Evolutionary conservation across 1,140 invertebrate genomes (phyloP), one percentile per base, ranked within the genome.

Genomic region (Drosophila nasuta): DNA sequence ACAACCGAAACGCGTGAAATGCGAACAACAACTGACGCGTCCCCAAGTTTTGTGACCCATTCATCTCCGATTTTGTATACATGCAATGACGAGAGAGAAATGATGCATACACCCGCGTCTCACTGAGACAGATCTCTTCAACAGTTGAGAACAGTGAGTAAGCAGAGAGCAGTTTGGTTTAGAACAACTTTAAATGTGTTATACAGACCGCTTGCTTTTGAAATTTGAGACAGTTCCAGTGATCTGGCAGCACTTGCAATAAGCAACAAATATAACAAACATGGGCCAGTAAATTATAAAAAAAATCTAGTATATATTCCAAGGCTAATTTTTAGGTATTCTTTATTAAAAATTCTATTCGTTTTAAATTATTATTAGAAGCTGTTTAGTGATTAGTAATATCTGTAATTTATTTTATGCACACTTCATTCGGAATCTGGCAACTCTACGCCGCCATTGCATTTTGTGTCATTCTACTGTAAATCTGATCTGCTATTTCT

Each of bases 21-120:
- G 25, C 59, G 5, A 64, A 45, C 35, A 46, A 56, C 30, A 75
- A 86, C 64, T 86, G 70, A 79, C 62, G 75, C 52, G 30, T 64
- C 45, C 52, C 20, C 7, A 58, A 11, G 15, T 67, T 59, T 11
- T 52, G 10, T 41, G 43, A 11, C 13, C 38, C 46, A 51, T 51
- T 73, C 48, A 58, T 58, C 54, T 58, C 45, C 35, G n/a, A 33
- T 51, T 8, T 45, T 43, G 13, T 43, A 2, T 43, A 13, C 41
- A 43, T 43, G 13, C 13, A n/a, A 43, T 43, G n/a, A 43, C 5
- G 41, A 43, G 41, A 43, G 41, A 43, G 3, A 13, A 43, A 43
- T 7, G 6, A 43, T 13, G n/a, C 3, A n/a, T 43, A 43, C 41
- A 41, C 38, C 3, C 38, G 41, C 41, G 3, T 25, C 20, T 25